These are phyloP conservation scores for Eidolon helvum DNA, from an alignment of 2,113 vertebrate species.

Conservation along the genomic window DNA sequence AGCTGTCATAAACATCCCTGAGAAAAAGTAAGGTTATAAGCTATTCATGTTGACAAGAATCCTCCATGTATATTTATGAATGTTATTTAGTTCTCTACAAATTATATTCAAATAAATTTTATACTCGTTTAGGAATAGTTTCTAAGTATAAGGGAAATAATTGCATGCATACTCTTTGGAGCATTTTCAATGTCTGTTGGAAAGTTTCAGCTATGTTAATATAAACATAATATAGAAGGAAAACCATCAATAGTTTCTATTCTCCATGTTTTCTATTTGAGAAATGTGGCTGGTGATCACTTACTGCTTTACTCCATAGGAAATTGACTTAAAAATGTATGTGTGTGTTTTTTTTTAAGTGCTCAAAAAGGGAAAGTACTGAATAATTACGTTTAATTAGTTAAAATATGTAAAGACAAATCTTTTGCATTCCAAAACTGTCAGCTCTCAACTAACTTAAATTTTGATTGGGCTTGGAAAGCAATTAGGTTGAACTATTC, in stretches of 20 bases:
- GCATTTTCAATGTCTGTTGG: neutral
- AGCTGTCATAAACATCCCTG: neutral
- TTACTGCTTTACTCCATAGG: slow-evolving; percentile 36
- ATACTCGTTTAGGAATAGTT: neutral
- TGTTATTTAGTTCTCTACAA: neutral
- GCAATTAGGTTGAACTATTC: slow-evolving; percentile 56
- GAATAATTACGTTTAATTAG: slow-evolving; percentile 73
- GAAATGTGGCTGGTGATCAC: slow-evolving; percentile 49
- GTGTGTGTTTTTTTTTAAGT: slow-evolving; percentile 9
- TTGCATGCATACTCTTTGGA: neutral
- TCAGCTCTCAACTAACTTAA: slow-evolving; percentile 57
- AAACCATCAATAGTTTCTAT: slow-evolving; percentile 34
- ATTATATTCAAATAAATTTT: neutral
- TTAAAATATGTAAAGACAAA: slow-evolving; percentile 65
- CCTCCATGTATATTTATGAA: neutral
- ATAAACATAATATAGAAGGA: slow-evolving; percentile 23
- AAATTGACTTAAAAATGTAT: slow-evolving; percentile 49
- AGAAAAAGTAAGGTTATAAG: neutral
- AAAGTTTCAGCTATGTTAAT: slow-evolving; percentile 41
- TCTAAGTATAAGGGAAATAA: neutral
- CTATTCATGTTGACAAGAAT: neutral
- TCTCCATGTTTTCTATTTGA: slow-evolving; percentile 55
- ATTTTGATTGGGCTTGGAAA: slow-evolving; percentile 65
- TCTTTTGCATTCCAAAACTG: slow-evolving; percentile 66
- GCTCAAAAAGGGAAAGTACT: slow-evolving; percentile 43